Evolutionary conservation across 1,140 invertebrate species (phyloP).

Genomic region (Drosophila repletoides): DNA sequence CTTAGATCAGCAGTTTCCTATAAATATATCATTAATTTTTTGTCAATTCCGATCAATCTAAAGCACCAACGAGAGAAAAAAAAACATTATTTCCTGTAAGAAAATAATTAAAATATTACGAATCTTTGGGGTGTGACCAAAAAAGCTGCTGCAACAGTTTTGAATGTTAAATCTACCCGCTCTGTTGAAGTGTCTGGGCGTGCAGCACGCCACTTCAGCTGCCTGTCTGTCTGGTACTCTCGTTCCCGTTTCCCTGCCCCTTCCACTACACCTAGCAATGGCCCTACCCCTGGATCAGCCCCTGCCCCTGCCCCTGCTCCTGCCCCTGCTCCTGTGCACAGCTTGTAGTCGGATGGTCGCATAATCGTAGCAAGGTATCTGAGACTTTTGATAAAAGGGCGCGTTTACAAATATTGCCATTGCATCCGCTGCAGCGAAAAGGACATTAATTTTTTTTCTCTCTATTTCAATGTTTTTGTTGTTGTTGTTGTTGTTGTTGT

Average conservation of each 20-base stretch:
- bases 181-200: constrained; percentile 30
- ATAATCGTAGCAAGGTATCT: constrained; percentile 32
- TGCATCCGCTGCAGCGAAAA: constrained; percentile 47
- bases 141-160: constrained; percentile 17
- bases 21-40: too few relatives aligned
- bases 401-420: constrained; percentile 64
- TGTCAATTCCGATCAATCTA: too few relatives aligned
- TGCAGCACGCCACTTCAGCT: constrained; percentile 41
- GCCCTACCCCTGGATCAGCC: constrained; percentile 7
- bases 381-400: constrained; percentile 39
- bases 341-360: constrained; percentile 23
- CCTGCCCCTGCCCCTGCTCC: neutral
- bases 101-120: constrained; percentile 14
- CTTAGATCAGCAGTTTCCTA: too few relatives aligned
- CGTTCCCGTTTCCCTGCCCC: neutral
- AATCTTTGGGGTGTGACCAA: constrained; percentile 2
- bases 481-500: neutral
- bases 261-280: too few relatives aligned
- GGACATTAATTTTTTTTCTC: constrained; percentile 42
- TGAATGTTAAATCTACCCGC: neutral
- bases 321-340: constrained; percentile 20
- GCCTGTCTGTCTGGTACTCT: neutral
- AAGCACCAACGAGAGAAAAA: too few relatives aligned
- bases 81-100: neutral
- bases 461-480: constrained; percentile 2